Evolutionary conservation across 2,888 invertebrate genomes (phyloP).

Genomic region (Amiota communis): DNA sequence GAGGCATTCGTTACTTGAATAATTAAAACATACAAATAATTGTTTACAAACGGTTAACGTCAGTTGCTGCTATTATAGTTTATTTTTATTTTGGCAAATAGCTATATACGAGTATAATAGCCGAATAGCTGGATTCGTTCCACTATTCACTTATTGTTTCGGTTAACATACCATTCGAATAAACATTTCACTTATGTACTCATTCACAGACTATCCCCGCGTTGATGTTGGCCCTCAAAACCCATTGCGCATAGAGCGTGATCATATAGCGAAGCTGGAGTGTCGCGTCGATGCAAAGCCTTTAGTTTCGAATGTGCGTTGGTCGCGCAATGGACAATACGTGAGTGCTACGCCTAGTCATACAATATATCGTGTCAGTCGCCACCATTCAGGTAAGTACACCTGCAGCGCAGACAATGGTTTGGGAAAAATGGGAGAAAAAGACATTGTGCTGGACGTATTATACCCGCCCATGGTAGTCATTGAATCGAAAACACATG

Average conservation of each 20-base stretch:
- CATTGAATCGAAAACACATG: slow-evolving; percentile 85
- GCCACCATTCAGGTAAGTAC: slow-evolving; percentile 91
- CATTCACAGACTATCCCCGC: slow-evolving; percentile 87
- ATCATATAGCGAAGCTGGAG: slow-evolving; percentile 86
- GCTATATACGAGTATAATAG: no score
- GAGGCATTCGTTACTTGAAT: slow-evolving; percentile 2
- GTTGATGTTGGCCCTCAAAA: slow-evolving; percentile 93
- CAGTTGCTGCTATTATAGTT: no score
- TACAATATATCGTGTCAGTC: slow-evolving; percentile 83
- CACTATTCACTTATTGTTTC: slow-evolving; percentile 26
- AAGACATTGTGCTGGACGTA: slow-evolving; percentile 86
- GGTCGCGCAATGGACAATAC: slow-evolving; percentile 89
- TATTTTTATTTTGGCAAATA: no score
- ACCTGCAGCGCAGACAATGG: slow-evolving; percentile 92
- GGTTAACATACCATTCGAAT: slow-evolving; percentile 5
- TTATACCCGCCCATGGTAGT: slow-evolving; percentile 87
- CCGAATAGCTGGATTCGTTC: no score
- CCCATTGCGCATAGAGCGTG: slow-evolving; percentile 89
- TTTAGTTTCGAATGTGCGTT: slow-evolving; percentile 85
- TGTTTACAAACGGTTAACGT: slow-evolving; percentile 18
- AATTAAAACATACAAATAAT: slow-evolving; percentile 19
- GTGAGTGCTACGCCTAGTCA: slow-evolving; percentile 86
- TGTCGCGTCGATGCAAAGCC: slow-evolving; percentile 96
- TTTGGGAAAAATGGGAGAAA: slow-evolving; percentile 84
- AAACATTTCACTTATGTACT: not conserved